Base-by-base conservation (phyloP, 2,113 vertebrate genomes). In the Microcebus murinus region DNA sequence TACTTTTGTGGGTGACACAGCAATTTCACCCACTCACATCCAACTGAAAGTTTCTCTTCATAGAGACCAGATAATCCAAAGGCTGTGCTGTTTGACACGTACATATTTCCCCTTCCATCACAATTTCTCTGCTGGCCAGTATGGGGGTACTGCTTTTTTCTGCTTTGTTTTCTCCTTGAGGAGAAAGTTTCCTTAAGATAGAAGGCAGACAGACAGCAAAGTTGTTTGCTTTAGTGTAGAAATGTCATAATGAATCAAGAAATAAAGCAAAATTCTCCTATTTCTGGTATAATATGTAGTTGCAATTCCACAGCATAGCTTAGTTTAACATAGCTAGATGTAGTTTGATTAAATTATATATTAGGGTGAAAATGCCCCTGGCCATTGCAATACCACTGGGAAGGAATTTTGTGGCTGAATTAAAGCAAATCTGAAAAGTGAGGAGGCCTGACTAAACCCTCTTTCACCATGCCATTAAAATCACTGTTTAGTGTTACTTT, bases 351-450 rank as follows among this genome's bases (percentile, higher is more conserved):
- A 85, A 77, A 73, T 92, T 76, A 42, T 82, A 48, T 29, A 70
- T 70, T 20, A 74, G 68, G 14, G 61, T 74, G 73, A 92, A 92
- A 65, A 90, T 94, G 74, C 70, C 76, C 52, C 42, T 83, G 73
- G 27, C 34, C 13, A 8, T 21, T 45, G 91, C 83, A 8, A 85
- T 34, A 7, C 27, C 90, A 68, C 67, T 83, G 68, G 73, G 50
- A 87, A 88, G 52, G 42, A 73, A 93, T 91, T 96, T 96, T 86
- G 88, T 87, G 77, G 34, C 39, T 80, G 63, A 94, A 36, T 1
- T 79, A 25, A 96, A 96, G 17, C 68, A 71, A 89, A 84, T 92
- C n/a, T 83, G 77, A 83, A 96, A 96, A 94, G 36, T 18, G 39
- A 91, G 11, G 36, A 36, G 29, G 21, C 9, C 61, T 73, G 39